A percentile compares a stretch with the other conserved stretches of the same genome.
These are phyloP conservation scores for Tetropium fuscum DNA, from an alignment of 2,888 invertebrate species.

Conservation along the genomic window DNA sequence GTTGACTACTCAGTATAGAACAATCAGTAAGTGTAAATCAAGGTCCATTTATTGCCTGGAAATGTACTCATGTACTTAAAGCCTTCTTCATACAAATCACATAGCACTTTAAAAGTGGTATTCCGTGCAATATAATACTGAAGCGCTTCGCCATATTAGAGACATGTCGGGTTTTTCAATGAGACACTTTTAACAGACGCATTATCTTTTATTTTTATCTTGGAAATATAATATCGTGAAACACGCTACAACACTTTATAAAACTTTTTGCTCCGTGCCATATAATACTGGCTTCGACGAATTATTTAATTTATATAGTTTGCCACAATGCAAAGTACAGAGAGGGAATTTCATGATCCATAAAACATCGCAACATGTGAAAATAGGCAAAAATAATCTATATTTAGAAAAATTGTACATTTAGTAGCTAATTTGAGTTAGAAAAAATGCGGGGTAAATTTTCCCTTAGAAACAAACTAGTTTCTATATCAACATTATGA, in stretches of 20 bases:
- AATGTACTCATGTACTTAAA: not conserved
- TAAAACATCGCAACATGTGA: too few relatives aligned
- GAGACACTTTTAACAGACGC: constrained; percentile 14
- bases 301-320: constrained; percentile 5
- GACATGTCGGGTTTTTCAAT: constrained; percentile 17
- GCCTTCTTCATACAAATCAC: constrained; percentile 8
- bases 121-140: constrained; percentile 6
- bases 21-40: not conserved
- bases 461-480: too few relatives aligned
- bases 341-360: too few relatives aligned
- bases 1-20: not conserved
- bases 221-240: not conserved
- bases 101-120: not conserved
- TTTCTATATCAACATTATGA: too few relatives aligned
- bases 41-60: not conserved
- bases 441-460: too few relatives aligned
- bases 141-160: constrained; percentile 17
- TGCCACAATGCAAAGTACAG: too few relatives aligned
- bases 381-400: too few relatives aligned
- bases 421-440: too few relatives aligned
- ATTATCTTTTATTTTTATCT: not conserved
- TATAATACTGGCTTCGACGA: not conserved
- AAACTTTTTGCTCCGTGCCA: not conserved
- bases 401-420: too few relatives aligned
- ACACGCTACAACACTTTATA: constrained; percentile 16